Base-by-base conservation (phyloP, 2,113 vertebrate species). In the Silurus asotus region DNA sequence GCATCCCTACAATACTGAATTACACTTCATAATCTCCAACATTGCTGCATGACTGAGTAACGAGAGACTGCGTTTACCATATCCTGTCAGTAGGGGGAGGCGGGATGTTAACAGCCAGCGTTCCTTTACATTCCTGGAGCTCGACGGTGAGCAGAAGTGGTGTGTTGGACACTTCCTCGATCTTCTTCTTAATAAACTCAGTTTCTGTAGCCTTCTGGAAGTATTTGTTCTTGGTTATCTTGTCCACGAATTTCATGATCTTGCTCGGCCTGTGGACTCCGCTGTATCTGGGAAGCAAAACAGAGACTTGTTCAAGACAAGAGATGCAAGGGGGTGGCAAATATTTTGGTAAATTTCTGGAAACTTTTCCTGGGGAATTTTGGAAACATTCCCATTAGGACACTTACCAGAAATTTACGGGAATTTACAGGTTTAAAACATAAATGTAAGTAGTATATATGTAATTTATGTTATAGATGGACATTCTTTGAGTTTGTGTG, bases 101-200 rank as follows among this genome's bases (percentile, higher is more conserved):
- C 45, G 98, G 98, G 86, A 99, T 96, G 95, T 99, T 99, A 92
- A 99, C 96, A 0, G 96, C 95, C 91, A 99, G 92, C 6, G 93
- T 97, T 90, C 98, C 98, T 90, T 89, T 93, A 85, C 97, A 97
- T 87, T 97, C 96, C 87, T 99, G 98, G 4, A 99, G 93, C 93
- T 98, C 97, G 70, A 99, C 98, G 1, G 97, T 98, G 80, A 99
- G 96, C 92, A 99, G 94, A 45, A 99, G 93, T 0, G 97, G 98
- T 0, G 98, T 99, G 91, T 99, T 99, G 6, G 98, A 99, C 84
- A 99, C 97, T 89, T 99, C 98, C 90, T 98, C 98, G 51, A 99
- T 98, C 91, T 99, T 99, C 95, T 99, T 99, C 89, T 98, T 99
- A 90, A 99, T 99, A 90, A 98, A 99, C 89, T 99, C 97, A 0